Evolutionary conservation across 1,140 invertebrate species (phyloP).

Genomic region (Papilio polyxenes): DNA sequence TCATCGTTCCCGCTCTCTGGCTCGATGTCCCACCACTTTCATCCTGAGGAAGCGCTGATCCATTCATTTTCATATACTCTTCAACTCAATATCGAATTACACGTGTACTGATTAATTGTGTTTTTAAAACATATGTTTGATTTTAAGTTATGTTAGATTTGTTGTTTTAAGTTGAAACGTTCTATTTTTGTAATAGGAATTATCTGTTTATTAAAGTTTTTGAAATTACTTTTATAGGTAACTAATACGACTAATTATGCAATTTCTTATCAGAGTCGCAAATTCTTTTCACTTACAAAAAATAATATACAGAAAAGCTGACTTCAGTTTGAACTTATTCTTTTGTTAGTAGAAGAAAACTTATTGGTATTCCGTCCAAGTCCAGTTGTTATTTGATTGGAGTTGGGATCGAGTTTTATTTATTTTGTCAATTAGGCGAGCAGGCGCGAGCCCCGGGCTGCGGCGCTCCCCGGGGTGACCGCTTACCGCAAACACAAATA

Average conservation of each 20-base stretch:
- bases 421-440: constrained; percentile 65
- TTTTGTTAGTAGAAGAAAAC: constrained; percentile 4
- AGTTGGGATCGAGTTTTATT: constrained; percentile 68
- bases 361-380: constrained; percentile 44
- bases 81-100: constrained; percentile 33
- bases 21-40: constrained; percentile 70
- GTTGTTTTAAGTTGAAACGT: constrained; percentile 8
- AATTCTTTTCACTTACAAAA: too few relatives aligned
- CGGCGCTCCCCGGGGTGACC: constrained; percentile 58
- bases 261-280: too few relatives aligned
- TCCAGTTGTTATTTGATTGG: constrained; percentile 63
- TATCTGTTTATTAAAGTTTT: background rate
- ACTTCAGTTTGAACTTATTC: background rate
- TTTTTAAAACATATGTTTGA: background rate
- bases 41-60: constrained; percentile 38
- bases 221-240: too few relatives aligned
- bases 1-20: constrained; percentile 30
- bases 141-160: background rate
- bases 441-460: constrained; percentile 51
- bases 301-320: too few relatives aligned
- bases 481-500: constrained; percentile 67
- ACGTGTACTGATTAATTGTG: constrained; percentile 14
- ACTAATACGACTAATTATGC: too few relatives aligned
- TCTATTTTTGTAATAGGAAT: background rate
- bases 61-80: constrained; percentile 32